phyloP scores from a whole-genome alignment of 2,888 invertebrate genomes.

The Spisula subtruncata region DNA sequence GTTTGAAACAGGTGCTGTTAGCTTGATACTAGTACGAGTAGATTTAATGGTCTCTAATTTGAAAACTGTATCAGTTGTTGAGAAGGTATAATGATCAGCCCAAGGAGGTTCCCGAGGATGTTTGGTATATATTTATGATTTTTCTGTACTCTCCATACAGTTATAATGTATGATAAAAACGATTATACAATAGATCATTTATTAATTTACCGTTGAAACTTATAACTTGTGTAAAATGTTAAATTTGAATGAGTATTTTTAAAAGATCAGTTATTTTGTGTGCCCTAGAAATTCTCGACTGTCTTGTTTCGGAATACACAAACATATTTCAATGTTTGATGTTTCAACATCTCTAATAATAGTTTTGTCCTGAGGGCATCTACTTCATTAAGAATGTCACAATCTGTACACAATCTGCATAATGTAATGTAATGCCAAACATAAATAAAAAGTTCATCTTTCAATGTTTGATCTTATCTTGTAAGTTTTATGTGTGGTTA shows the following conservation, averaged over 20 bases:
- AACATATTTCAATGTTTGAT: background rate
- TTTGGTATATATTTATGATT: too few species aligned
- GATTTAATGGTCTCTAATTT: constrained; percentile 14
- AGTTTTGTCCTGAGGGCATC: background rate
- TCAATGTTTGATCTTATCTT: too few species aligned
- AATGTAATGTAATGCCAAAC: too few species aligned
- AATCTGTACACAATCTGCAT: too few species aligned
- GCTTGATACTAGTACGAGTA: background rate
- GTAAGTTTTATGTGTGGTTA: too few species aligned
- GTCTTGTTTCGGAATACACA: too few species aligned
- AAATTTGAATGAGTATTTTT: background rate
- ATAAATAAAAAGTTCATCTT: too few species aligned
- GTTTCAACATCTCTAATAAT: constrained; percentile 11
- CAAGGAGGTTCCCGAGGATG: background rate
- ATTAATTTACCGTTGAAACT: background rate
- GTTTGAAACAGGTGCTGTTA: constrained; percentile 16
- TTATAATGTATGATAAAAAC: too few species aligned
- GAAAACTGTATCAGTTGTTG: background rate
- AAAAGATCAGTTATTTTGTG: background rate
- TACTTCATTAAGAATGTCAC: background rate
- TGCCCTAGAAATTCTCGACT: background rate
- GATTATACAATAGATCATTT: too few species aligned
- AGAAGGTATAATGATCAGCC: background rate
- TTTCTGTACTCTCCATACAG: too few species aligned
- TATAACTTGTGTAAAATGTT: background rate